These are phyloP conservation scores for Ammodytes marinus DNA, from an alignment of 2,113 vertebrate genomes.

Conservation along the genomic window DNA sequence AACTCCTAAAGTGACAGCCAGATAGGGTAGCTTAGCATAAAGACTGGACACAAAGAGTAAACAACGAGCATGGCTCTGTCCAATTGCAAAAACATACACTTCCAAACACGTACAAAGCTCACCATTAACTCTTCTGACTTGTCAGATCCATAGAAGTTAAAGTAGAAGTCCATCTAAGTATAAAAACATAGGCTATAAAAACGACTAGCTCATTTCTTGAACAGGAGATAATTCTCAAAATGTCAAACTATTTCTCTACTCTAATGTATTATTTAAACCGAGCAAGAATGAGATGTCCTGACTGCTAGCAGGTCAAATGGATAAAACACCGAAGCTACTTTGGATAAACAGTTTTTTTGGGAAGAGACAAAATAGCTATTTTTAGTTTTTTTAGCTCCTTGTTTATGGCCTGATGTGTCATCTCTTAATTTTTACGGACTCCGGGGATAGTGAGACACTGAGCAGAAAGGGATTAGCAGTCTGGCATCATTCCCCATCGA, in stretches of 20 bases:
- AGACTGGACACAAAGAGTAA: too few relatives aligned
- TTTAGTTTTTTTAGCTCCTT: background rate
- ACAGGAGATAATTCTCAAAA: too few relatives aligned
- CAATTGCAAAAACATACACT: too few relatives aligned
- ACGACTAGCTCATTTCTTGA: too few relatives aligned
- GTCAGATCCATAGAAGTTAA: too few relatives aligned
- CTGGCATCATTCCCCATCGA: background rate
- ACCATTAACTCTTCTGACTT: too few relatives aligned
- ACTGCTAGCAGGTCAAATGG: background rate
- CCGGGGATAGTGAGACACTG: conserved; percentile 16
- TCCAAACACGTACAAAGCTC: too few relatives aligned
- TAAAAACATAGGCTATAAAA: too few relatives aligned
- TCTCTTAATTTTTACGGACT: conserved; percentile 1
- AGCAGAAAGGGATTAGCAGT: conserved; percentile 21
- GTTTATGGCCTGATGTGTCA: background rate
- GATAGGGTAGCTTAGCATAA: too few relatives aligned
- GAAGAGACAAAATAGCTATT: conserved; percentile 18
- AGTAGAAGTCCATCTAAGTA: too few relatives aligned
- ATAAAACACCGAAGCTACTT: background rate
- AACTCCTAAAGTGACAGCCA: too few relatives aligned
- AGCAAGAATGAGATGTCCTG: background rate
- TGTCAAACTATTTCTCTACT: background rate
- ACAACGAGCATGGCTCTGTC: too few relatives aligned
- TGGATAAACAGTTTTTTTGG: background rate
- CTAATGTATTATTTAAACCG: background rate